phyloP scores from a whole-genome alignment of 2,113 vertebrate genomes.

The Hoplias malabaricus region DNA sequence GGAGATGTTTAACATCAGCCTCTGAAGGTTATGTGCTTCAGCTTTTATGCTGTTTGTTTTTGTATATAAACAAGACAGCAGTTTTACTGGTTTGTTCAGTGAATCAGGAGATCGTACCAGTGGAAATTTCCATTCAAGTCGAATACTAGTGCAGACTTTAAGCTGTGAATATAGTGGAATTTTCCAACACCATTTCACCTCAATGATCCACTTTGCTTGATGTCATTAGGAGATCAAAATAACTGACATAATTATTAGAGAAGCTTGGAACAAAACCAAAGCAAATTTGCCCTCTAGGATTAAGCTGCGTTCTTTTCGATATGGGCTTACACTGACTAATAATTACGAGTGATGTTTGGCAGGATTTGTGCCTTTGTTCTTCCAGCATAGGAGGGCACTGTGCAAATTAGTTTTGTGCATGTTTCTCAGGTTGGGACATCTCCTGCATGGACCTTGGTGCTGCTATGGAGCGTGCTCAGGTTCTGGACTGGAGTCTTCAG shows the following conservation, averaged over 20 bases:
- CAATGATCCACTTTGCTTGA: neutral
- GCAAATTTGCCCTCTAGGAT: neutral
- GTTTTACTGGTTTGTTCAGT: neutral
- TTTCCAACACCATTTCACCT: neutral
- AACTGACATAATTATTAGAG: neutral
- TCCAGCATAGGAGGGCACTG: neutral
- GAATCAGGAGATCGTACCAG: neutral
- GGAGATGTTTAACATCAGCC: too few species aligned
- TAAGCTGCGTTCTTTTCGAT: neutral
- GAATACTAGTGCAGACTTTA: neutral
- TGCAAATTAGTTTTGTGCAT: neutral
- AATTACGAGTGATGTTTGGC: neutral
- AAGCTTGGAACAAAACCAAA: neutral
- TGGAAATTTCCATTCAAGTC: neutral
- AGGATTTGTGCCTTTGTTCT: neutral
- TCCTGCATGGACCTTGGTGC: slow-evolving; percentile 87
- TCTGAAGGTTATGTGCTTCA: too few species aligned
- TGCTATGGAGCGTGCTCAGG: slow-evolving; percentile 86
- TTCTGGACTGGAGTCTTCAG: slow-evolving; percentile 88
- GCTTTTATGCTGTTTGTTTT: neutral
- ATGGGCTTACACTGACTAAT: too few species aligned
- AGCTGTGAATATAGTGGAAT: neutral
- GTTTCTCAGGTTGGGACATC: slow-evolving; percentile 88
- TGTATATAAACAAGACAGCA: neutral
- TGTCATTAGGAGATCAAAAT: neutral